Evolutionary conservation across 30 jellyfish, hydroid and myxozoan genomes (phyloP).

Genomic region (Sanderia malayensis): DNA sequence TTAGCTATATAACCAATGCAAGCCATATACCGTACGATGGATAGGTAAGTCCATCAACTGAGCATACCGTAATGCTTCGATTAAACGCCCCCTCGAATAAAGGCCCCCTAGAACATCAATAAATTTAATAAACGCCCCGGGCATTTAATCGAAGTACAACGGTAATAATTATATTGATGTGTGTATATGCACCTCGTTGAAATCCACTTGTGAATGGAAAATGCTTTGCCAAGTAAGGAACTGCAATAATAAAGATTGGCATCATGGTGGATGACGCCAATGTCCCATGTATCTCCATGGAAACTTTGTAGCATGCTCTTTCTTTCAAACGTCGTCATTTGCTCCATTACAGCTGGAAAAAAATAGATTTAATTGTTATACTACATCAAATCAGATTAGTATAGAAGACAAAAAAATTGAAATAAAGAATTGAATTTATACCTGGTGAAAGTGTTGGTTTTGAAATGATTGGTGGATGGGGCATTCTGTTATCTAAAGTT

Average conservation of each 20-base stretch:
- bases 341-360: constrained; percentile 38
- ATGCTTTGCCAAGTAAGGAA: constrained; percentile 70
- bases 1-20: too few species aligned
- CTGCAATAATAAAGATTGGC: constrained; percentile 50
- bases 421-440: neutral
- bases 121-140: too few species aligned
- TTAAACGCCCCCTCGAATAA: too few species aligned
- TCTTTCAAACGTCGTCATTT: constrained; percentile 63
- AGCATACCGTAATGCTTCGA: too few species aligned
- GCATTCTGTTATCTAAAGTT: constrained; percentile 36
- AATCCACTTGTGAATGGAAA: constrained; percentile 79
- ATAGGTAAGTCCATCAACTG: too few species aligned
- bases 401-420: too few species aligned
- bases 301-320: constrained; percentile 71
- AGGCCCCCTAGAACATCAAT: too few species aligned
- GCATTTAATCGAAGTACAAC: too few species aligned
- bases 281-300: constrained; percentile 93
- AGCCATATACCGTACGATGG: too few species aligned
- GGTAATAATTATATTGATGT: too few species aligned
- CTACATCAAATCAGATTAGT: too few species aligned
- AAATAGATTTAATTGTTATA: neutral
- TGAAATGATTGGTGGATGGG: constrained; percentile 12
- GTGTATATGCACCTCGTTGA: constrained; percentile 47
- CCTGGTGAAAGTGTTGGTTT: constrained; percentile 58
- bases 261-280: constrained; percentile 61